phyloP scores from a whole-genome alignment of 2,797 vertebrate species.

The Okamejei kenojei region DNA sequence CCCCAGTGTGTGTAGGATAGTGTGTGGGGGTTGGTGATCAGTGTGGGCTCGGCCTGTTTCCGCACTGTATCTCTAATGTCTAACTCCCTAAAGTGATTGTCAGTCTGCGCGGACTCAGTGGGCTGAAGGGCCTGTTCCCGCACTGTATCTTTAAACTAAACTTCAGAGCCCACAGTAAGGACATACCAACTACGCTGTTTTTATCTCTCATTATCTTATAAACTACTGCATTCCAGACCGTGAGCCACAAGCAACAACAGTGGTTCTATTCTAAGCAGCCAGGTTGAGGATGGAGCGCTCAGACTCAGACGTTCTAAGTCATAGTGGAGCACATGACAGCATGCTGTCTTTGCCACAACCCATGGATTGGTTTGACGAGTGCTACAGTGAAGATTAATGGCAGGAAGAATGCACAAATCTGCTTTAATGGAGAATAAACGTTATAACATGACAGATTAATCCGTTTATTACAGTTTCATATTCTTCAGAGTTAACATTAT shows the following conservation, averaged over 20 bases:
- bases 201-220: too few species aligned
- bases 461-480: not conserved
- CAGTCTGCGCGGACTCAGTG: too few species aligned
- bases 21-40: too few species aligned
- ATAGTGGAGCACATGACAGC: not conserved
- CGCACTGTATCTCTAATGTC: too few species aligned
- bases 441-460: not conserved
- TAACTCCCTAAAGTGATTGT: too few species aligned
- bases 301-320: not conserved
- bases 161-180: too few species aligned
- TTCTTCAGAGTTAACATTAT: not conserved
- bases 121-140: too few species aligned
- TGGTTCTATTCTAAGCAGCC: not conserved
- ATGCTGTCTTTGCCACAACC: not conserved
- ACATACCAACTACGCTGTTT: too few species aligned
- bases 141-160: too few species aligned
- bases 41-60: too few species aligned
- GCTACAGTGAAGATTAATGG: not conserved
- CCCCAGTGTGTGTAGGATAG: too few species aligned
- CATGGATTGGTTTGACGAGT: not conserved
- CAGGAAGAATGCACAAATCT: not conserved
- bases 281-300: not conserved
- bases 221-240: not conserved
- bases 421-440: not conserved
- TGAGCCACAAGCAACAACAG: not conserved